phyloP scores from a whole-genome alignment of 1,140 invertebrate species.

The Panagrolaimus sp. region DNA sequence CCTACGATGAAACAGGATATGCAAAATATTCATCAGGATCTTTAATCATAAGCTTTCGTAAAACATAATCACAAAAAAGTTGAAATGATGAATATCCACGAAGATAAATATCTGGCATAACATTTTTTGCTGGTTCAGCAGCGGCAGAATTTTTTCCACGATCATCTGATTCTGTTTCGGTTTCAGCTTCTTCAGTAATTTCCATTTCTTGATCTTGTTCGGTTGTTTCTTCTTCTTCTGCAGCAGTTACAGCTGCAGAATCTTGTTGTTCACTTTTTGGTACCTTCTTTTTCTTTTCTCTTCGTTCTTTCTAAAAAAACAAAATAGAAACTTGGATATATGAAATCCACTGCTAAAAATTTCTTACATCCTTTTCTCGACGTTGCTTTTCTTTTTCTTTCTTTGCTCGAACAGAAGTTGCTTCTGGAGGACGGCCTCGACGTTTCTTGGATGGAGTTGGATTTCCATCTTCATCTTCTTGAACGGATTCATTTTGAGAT shows the following conservation, averaged over 20 bases:
- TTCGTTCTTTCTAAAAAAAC: background rate
- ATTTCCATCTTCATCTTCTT: background rate
- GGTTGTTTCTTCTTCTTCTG: slow-evolving; percentile 2
- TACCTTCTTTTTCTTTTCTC: background rate
- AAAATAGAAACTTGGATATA: too few species aligned
- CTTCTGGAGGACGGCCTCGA: slow-evolving; percentile 9
- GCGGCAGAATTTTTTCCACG: slow-evolving; percentile 4
- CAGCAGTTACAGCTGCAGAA: background rate
- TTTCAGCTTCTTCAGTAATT: slow-evolving; percentile 15
- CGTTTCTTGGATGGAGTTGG: background rate
- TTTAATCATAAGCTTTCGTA: slow-evolving; percentile 48
- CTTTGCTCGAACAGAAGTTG: background rate
- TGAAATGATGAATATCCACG: slow-evolving; percentile 45
- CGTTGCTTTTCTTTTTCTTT: background rate
- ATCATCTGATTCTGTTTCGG: slow-evolving; percentile 12
- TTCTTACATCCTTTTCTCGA: background rate
- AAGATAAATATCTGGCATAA: background rate
- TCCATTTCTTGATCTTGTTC: slow-evolving; percentile 20
- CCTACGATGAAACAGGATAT: slow-evolving; percentile 42
- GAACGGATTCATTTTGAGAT: background rate
- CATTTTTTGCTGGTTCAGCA: slow-evolving; percentile 18
- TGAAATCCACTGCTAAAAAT: too few species aligned
- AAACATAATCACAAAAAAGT: slow-evolving; percentile 50
- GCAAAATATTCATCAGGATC: slow-evolving; percentile 57
- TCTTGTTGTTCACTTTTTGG: background rate